Base-by-base conservation (phyloP, 2,888 invertebrate species). In the Drosophila neonasuta region DNA sequence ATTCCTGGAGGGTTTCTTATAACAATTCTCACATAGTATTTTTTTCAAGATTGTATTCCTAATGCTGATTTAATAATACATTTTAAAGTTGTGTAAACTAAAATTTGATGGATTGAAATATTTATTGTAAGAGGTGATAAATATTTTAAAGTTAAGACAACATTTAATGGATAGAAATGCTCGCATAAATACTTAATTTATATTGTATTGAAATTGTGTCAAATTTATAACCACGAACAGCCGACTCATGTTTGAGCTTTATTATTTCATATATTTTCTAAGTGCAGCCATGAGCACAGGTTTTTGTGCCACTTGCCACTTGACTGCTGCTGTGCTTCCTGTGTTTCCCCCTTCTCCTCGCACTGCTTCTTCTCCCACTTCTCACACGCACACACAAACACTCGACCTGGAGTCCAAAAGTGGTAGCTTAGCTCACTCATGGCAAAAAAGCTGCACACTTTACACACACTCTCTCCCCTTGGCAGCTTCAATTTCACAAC, bases 341-440 rank as follows among this genome's bases (percentile, higher is more conserved):
- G 9, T 3, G 8, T 29, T 24, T 24, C 24, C 24, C 24, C 24
- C n/a, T 29, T 11, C 5, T 20, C 20, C 20, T 20, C 3, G 3
- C 20, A 20, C 20, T 20, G 20, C 20, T 11, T 3, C 29, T 13
- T 13, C 42, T 24, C 17, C 44, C 32, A 34, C 32, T 42, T 30
- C 54, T 24, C 4, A 5, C 4, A 5, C 17, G 5, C n/a, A n/a
- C 8, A 3, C 24, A 42, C 11, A 42, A 36, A 44, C 44, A 34
- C 51, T 51, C 51, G 51, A 51, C 51, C 59, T 45, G 59, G 13
- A 36, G 10, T 20, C n/a, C 29, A 30, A 34, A 34, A 34, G 55
- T 46, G 36, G 20, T 7, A 39, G 57, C 13, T n/a, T 41, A 34
- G 42, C 41, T 50, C 34, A 24, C 34, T n/a, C 44, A 9, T 48